Conservation (phyloP, 2,888 invertebrate genomes). For the Latrodectus hesperus region DNA sequence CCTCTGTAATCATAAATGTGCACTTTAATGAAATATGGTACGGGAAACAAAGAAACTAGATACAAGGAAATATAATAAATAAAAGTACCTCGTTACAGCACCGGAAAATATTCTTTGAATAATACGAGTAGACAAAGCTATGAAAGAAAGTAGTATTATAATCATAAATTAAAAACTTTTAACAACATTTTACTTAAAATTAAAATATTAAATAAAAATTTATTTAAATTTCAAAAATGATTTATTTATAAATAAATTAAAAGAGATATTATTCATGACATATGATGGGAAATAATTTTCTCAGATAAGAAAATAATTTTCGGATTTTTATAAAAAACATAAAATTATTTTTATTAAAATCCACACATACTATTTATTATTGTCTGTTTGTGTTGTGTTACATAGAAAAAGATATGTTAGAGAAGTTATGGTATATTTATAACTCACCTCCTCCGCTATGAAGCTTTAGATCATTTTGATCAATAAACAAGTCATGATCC, state of each 20-base stretch:
- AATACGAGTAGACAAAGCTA: slow-evolving; percentile 95
- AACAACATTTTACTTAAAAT: not conserved
- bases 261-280: too few relatives aligned
- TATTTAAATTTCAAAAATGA: too few relatives aligned
- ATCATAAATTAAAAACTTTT: slow-evolving; percentile 72
- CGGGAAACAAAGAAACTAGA: not conserved
- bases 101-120: slow-evolving; percentile 98
- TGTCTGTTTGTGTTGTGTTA: too few relatives aligned
- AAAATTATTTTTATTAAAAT: too few relatives aligned
- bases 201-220: too few relatives aligned
- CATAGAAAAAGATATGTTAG: too few relatives aligned
- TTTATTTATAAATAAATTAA: too few relatives aligned
- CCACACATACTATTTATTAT: too few relatives aligned
- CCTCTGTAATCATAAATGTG: slow-evolving; percentile 76
- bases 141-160: slow-evolving; percentile 66
- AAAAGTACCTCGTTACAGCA: slow-evolving; percentile 85
- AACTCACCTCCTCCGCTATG: slow-evolving; percentile 94
- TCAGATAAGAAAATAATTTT: too few relatives aligned
- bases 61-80: not conserved
- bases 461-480: slow-evolving; percentile 91
- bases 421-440: not conserved
- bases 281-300: too few relatives aligned
- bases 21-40: not conserved
- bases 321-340: too few relatives aligned
- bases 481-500: slow-evolving; percentile 97